phyloP scores from a whole-genome alignment of 2,888 invertebrate genomes.

The Melipona beecheii region DNA sequence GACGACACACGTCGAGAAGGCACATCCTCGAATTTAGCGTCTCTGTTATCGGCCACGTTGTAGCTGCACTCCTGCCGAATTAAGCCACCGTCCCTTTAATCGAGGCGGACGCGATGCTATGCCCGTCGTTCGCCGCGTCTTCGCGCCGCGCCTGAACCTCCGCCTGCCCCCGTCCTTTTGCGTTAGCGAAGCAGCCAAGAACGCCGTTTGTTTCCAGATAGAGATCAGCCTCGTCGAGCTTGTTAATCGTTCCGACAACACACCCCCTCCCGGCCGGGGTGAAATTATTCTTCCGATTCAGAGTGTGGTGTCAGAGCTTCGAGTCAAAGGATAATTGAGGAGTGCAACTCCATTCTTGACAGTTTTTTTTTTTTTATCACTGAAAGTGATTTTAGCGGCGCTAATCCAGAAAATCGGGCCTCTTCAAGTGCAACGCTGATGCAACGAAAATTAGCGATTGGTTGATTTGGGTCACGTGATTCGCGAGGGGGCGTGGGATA shows the following conservation, averaged over 20 bases:
- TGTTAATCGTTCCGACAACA: conserved; percentile 20
- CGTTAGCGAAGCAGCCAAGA: neutral
- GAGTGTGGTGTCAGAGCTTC: no score
- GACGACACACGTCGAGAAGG: conserved; percentile 42
- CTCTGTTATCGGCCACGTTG: conserved; percentile 40
- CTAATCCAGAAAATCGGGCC: no score
- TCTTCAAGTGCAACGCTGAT: no score
- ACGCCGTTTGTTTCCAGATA: conserved; percentile 9
- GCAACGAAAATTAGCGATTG: no score
- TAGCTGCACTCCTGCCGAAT: conserved; percentile 39
- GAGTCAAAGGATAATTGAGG: no score
- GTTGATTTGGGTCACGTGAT: no score
- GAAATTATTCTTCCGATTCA: neutral
- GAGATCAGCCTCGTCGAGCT: conserved; percentile 15
- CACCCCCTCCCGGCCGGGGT: neutral
- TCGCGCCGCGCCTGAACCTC: neutral
- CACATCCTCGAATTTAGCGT: conserved; percentile 49
- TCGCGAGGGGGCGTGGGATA: no score
- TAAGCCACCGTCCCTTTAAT: conserved; percentile 54
- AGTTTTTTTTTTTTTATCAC: no score
- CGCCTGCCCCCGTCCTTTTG: neutral
- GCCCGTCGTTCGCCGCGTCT: conserved; percentile 16
- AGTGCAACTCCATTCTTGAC: no score
- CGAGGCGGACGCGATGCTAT: conserved; percentile 35
- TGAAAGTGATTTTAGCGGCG: no score